A percentile compares a stretch with the other conserved stretches of the same genome.
Conservation (phyloP, 2,797 vertebrate genomes). For the Thaleichthys pacificus region DNA sequence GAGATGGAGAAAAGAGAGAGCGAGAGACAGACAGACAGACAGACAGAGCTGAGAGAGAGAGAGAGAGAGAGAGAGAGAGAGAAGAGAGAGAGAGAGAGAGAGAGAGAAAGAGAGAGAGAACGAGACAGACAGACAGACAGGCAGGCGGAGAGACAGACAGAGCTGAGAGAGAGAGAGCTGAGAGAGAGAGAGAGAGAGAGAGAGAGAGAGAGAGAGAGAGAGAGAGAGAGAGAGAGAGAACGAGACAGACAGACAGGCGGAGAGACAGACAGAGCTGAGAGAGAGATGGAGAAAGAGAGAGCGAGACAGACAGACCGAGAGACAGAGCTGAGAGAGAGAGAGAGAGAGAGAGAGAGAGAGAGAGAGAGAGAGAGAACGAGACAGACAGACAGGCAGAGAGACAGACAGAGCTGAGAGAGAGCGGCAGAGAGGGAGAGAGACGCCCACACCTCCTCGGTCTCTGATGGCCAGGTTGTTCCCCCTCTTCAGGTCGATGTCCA, state of each 20-base stretch:
- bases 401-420: background rate
- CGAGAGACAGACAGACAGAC: too few relatives aligned
- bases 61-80: too few relatives aligned
- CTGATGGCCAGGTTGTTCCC: conserved; percentile 87
- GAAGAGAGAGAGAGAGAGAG: background rate
- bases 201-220: background rate
- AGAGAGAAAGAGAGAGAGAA: background rate
- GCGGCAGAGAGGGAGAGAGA: background rate
- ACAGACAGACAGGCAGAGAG: background rate
- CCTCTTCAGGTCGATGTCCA: conserved; percentile 85
- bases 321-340: background rate
- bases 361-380: too few relatives aligned
- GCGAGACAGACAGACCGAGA: background rate
- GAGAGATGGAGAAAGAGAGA: too few relatives aligned
- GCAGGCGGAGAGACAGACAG: background rate
- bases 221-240: background rate
- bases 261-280: too few relatives aligned
- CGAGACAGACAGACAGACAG: too few relatives aligned
- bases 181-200: background rate
- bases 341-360: background rate
- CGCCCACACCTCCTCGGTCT: conserved; percentile 83
- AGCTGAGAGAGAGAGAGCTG: background rate
- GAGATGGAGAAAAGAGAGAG: background rate
- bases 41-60: background rate
- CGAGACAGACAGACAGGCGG: too few relatives aligned